Evolutionary conservation across 2,113 vertebrate genomes (phyloP), one percentile per base, ranked within the genome.

Genomic region (Erinaceus europaeus): DNA sequence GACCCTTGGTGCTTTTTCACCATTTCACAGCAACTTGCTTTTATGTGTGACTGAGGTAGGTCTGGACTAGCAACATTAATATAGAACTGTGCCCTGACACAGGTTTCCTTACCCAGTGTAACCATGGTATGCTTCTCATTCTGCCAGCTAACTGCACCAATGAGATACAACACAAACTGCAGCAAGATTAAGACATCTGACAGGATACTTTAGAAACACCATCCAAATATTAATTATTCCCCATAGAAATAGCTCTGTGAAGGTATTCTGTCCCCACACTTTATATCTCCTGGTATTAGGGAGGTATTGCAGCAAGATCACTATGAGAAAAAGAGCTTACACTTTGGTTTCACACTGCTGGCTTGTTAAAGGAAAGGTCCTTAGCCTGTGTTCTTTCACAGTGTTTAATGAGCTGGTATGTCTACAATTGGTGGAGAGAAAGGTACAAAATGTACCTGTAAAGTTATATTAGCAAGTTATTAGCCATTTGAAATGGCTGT

Each of bases 341-440:
- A 80, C 88, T 97, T 90, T 90, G 76, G 72, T 92, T 96, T 96
- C 93, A 92, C 57, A 82, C 12, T 32, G 71, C 38, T 83, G 87
- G 40, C 90, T 96, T 95, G 84, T 95, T 96, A 94, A 95, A 95
- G 94, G 84, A 82, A 96, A 96, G 53, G 81, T 68, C 86, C 77
- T 94, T 69, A 83, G 59, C 83, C 93, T 91, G 74, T 94, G 83
- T 92, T 96, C 93, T 92, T 92, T 91, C 72, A 73, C 53, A 79
- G 50, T 67, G 83, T 86, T 96, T 97, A 97, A 97, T 97, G 96
- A 97, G 91, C 85, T 96, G 95, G n/a, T 94, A 71, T 85, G 82
- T 92, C 96, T 96, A 85, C 90, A 94, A 93, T 92, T 77, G 40
- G 86, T 59, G 76, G 48, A 93, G n/a, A 94, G 86, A 94, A 95